phyloP scores from a whole-genome alignment of 1,140 invertebrate genomes.

The Cyphomyrmex costatus region DNA sequence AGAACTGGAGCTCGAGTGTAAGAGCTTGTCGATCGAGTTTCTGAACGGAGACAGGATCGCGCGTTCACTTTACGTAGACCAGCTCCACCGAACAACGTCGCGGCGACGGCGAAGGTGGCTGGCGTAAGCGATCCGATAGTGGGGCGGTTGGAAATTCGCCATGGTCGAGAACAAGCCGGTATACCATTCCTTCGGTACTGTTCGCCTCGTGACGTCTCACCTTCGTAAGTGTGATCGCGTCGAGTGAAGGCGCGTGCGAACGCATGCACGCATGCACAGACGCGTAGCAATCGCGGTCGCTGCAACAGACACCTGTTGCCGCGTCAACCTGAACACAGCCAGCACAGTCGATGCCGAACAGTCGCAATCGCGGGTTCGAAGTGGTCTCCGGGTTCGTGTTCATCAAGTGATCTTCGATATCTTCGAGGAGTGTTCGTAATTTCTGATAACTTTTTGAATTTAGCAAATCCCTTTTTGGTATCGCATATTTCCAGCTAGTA shows the following conservation, averaged over 20 bases:
- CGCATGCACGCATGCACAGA: not conserved
- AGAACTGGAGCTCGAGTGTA: not conserved
- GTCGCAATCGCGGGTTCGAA: not conserved
- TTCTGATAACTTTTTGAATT: not conserved
- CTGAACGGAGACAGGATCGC: not conserved
- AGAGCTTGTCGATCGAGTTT: not conserved
- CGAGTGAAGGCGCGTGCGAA: slow-evolving; percentile 47
- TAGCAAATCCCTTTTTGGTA: not conserved
- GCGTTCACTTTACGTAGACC: not conserved
- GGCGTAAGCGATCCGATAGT: slow-evolving; percentile 1
- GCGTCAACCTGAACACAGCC: slow-evolving; percentile 22
- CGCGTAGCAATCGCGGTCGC: not conserved
- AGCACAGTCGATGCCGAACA: slow-evolving; percentile 29
- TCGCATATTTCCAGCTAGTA: not conserved
- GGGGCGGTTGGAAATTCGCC: slow-evolving; percentile 40
- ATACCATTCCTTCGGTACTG: slow-evolving; percentile 44
- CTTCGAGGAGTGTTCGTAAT: not conserved
- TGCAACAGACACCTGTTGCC: slow-evolving; percentile 64
- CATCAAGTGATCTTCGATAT: not conserved
- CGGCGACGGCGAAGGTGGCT: not conserved
- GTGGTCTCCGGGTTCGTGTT: not conserved
- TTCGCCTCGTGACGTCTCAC: slow-evolving; percentile 31
- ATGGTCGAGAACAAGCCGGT: not conserved
- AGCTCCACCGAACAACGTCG: not conserved
- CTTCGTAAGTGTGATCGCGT: slow-evolving; percentile 33